Evolutionary conservation across 2,113 vertebrate species (phyloP), one percentile per base, ranked within the genome.

Genomic region (Clarias batrachus): DNA sequence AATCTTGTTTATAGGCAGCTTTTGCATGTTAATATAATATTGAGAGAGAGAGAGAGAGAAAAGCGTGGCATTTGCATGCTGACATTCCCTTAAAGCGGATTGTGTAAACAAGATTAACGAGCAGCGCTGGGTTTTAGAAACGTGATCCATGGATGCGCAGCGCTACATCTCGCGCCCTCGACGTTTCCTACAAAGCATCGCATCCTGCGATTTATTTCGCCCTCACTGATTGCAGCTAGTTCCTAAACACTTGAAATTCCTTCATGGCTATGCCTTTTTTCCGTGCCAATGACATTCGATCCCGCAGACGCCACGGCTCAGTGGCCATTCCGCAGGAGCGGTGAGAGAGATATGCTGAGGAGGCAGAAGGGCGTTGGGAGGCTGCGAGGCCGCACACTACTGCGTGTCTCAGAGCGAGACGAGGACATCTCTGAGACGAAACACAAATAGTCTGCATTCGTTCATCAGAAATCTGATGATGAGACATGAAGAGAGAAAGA

Each of bases 341-440:
- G 87, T 77, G 89, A 81, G 68, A 14, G 87, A 41, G 84, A 80
- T 81, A 88, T 71, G 90, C 88, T 89, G 65, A 87, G 86, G 86
- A 89, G 71, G 84, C 57, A 92, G 90, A 86, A 89, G 90, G 84
- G 91, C 90, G 90, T 85, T 33, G 89, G 90, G 84, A 79, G 91
- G 86, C 54, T 68, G 83, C 54, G 82, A 85, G 89, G 86, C 86
- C 88, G 86, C 86, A 57, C 71, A 74, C 71, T 90, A 77, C 81
- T 85, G 84, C 85, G 79, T 91, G 91, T 59, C 56, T 77, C 62
- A 91, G 90, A 92, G 91, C 92, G 85, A 90, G 87, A 90, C 88
- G 91, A 93, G 90, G 88, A 88, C 27, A 66, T 89, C 92, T 94
- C 88, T 83, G 92, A 94, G 93, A 95, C 94, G 94, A 95, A 95